Conservation (phyloP, 2,888 invertebrate species). For the Odiellus spinosus region DNA sequence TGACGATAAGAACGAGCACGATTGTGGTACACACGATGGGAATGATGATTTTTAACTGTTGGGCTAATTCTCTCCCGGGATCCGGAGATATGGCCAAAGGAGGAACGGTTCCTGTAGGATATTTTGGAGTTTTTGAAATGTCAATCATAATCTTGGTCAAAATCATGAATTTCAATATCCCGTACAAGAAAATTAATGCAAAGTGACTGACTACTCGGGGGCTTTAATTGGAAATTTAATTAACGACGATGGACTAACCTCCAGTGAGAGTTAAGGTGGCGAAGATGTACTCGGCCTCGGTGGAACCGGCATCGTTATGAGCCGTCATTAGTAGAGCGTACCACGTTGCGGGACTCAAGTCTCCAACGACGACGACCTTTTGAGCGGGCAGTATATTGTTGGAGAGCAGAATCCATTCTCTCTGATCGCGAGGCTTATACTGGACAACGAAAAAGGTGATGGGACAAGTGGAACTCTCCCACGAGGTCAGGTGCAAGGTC, state of each 20-base stretch:
- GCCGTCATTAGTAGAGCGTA: slow-evolving; percentile 72
- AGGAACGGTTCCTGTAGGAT: no score
- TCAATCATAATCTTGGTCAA: no score
- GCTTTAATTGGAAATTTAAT: no score
- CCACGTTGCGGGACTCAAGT: slow-evolving; percentile 84
- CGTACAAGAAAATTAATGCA: no score
- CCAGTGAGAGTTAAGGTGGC: slow-evolving; percentile 85
- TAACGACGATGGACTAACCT: slow-evolving; percentile 43
- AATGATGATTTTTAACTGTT: slow-evolving; percentile 16
- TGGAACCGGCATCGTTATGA: slow-evolving; percentile 80
- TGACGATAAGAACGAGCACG: slow-evolving; percentile 14
- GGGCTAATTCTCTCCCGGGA: no score
- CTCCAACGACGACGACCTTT: slow-evolving; percentile 28
- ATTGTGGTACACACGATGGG: slow-evolving; percentile 15
- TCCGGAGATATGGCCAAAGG: no score
- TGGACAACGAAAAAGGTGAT: slow-evolving; percentile 91
- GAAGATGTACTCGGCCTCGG: slow-evolving; percentile 87
- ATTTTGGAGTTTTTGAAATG: no score
- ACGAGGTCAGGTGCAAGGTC: slow-evolving; percentile 74
- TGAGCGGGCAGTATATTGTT: slow-evolving; percentile 65
- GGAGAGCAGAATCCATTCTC: slow-evolving; percentile 83
- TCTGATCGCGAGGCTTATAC: slow-evolving; percentile 35
- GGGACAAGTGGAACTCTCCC: slow-evolving; percentile 88
- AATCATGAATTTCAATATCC: no score
- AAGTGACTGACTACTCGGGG: no score